A percentile compares a stretch with the other conserved stretches of the same genome.
These are phyloP conservation scores for Choloepus didactylus DNA, from an alignment of 2,797 vertebrate species.

Conservation along the genomic window DNA sequence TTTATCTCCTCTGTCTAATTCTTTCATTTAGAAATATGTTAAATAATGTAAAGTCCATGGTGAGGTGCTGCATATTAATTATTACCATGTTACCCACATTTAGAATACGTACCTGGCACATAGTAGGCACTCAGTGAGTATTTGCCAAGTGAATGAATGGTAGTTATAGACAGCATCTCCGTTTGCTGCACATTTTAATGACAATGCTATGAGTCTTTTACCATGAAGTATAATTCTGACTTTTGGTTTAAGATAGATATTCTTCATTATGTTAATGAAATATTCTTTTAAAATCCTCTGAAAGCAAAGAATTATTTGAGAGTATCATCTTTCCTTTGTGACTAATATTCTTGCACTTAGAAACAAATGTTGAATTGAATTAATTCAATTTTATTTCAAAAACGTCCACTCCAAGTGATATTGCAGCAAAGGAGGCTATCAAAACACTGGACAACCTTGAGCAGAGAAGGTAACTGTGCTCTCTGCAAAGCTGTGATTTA, in stretches of 20 bases:
- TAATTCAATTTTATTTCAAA: constrained; percentile 48
- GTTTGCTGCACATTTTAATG: constrained; percentile 56
- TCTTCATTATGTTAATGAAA: constrained; percentile 13
- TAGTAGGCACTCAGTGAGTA: not conserved
- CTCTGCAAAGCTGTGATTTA: not conserved
- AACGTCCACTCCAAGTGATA: not conserved
- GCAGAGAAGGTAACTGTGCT: not conserved
- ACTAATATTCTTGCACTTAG: not conserved
- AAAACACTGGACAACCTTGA: not conserved
- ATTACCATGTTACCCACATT: not conserved
- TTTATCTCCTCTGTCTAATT: constrained; percentile 11
- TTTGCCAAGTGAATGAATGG: not conserved
- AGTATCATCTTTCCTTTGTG: not conserved
- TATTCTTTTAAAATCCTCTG: not conserved
- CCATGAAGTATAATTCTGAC: not conserved
- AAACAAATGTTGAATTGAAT: not conserved
- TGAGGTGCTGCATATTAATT: not conserved
- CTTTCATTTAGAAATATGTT: not conserved
- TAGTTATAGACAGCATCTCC: not conserved
- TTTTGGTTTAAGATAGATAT: constrained; percentile 26
- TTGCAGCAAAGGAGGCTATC: not conserved
- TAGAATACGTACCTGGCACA: not conserved
- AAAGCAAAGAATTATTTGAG: not conserved
- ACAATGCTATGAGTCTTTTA: not conserved
- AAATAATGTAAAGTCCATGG: not conserved